Evolutionary conservation across 2,797 vertebrate species (phyloP).

Genomic region (Sternarchorhynchus goeldii): DNA sequence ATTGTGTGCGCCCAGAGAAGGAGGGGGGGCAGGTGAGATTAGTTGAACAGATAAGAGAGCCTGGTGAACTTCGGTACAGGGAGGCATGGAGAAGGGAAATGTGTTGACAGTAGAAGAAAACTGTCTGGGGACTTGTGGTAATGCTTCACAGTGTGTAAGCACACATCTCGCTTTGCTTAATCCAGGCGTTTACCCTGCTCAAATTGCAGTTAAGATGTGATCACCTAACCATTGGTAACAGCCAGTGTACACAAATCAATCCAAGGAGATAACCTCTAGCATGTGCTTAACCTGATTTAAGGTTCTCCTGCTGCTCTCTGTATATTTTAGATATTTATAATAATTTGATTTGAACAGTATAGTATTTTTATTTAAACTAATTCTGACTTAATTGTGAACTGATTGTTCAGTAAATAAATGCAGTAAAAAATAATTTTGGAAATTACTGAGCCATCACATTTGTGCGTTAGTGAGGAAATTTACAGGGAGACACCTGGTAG

Average conservation of each 20-base stretch:
- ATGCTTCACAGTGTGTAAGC: conserved; percentile 58
- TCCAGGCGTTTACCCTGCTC: conserved; percentile 50
- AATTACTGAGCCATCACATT: too few relatives aligned
- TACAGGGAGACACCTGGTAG: too few relatives aligned
- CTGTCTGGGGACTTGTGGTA: conserved; percentile 63
- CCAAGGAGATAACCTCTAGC: neutral
- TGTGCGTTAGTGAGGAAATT: too few relatives aligned
- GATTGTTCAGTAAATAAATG: too few relatives aligned
- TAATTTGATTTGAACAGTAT: neutral
- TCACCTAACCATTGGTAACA: neutral
- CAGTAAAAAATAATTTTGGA: too few relatives aligned
- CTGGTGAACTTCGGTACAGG: conserved; percentile 63
- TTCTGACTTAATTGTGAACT: too few relatives aligned
- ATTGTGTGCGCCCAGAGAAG: conserved; percentile 77
- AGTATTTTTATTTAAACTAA: too few relatives aligned
- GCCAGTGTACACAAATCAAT: neutral
- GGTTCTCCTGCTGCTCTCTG: neutral
- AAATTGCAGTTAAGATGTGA: conserved; percentile 33
- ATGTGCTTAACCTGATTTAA: neutral
- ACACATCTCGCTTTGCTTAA: conserved; percentile 48
- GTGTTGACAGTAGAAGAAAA: conserved; percentile 62
- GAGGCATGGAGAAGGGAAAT: conserved; percentile 68
- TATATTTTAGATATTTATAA: neutral
- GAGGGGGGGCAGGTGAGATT: conserved; percentile 22
- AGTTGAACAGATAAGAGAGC: conserved; percentile 43